A percentile compares a stretch with the other conserved stretches of the same genome.
phyloP scores from a whole-genome alignment of 2,113 vertebrate species.

The Coptodon bakossiorum region DNA sequence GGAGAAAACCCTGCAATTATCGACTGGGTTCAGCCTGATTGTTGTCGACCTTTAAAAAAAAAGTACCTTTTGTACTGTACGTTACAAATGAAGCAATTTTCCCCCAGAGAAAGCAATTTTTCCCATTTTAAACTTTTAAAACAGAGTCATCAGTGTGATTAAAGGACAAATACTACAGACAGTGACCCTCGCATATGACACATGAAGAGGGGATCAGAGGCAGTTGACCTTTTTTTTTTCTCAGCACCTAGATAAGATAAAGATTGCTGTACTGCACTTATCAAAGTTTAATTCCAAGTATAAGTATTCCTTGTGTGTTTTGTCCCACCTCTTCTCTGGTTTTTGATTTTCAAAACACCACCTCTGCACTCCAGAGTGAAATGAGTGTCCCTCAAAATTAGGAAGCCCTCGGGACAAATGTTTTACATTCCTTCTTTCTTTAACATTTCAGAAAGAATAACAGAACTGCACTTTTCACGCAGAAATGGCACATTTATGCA shows the following conservation, averaged over 20 bases:
- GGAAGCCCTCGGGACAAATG: not conserved
- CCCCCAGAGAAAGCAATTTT: slow-evolving; percentile 8
- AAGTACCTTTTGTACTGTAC: slow-evolving; percentile 15
- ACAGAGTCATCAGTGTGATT: slow-evolving; percentile 32
- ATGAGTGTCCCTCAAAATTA: not conserved
- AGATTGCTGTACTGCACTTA: not conserved
- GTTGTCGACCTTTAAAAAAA: not conserved
- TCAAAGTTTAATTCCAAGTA: not conserved
- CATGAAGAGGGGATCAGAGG: not conserved
- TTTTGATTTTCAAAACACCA: slow-evolving; percentile 1
- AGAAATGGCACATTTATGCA: not conserved
- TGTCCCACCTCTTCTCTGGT: not conserved
- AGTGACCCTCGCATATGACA: not conserved
- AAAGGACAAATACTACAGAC: not conserved
- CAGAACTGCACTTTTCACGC: not conserved
- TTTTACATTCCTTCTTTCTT: not conserved
- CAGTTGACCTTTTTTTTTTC: not conserved
- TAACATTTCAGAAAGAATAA: not conserved
- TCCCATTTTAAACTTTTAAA: not conserved
- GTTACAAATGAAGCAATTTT: slow-evolving; percentile 40
- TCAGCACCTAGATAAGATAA: not conserved
- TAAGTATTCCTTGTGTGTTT: not conserved
- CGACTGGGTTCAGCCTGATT: slow-evolving; percentile 23
- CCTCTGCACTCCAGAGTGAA: not conserved
- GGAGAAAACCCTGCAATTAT: slow-evolving; percentile 47